Evolutionary conservation across 2,113 vertebrate species (phyloP), one percentile per base, ranked within the genome.

Genomic region (Spea bombifrons): DNA sequence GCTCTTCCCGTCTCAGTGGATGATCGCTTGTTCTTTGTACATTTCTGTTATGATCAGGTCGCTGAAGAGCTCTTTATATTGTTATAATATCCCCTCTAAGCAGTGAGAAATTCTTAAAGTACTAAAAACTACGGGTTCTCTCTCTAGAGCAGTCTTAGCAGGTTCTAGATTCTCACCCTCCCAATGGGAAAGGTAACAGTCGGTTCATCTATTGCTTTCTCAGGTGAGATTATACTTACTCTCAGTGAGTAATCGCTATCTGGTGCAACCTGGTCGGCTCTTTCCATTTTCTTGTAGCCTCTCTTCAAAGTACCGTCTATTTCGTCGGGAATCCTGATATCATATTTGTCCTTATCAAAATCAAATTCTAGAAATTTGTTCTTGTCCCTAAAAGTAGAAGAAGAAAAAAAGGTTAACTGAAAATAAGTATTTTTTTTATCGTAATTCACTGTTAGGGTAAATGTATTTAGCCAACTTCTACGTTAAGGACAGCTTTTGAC

Each of bases 281-380:
- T 88, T 75, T 92, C 91, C 65, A 90, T 85, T 64, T 87, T 89
- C 71, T 91, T 94, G 66, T 92, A 90, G 2, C 91, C 92, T 82
- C 86, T 92, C 70, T 82, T 87, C 15, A 90, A 90, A 5, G 75
- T 89, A 30, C 70, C 75, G 66, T 84, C 87, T 85, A 94, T 92
- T 46, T 96, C 94, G 45, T 92, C 90, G 71, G 95, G 95, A 83
- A 99, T 96, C 83, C 86, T 88, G 76, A 99, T 96, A 79, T 99
- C 95, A 0, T 99, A 98, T 78, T 92, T 95, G 83, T 97, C 93
- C 8, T 69, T 88, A 10, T 88, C 84, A 83, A 98, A 97, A 83
- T 99, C 97, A 88, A 98, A 97, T 78, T 99, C 97, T 3, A 90
- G 85, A 78, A 79, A 72, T 71, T 80, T 84, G n/a, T 84, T 86